Conservation (phyloP, 2,113 vertebrate species). For the Gymnarchus niloticus region DNA sequence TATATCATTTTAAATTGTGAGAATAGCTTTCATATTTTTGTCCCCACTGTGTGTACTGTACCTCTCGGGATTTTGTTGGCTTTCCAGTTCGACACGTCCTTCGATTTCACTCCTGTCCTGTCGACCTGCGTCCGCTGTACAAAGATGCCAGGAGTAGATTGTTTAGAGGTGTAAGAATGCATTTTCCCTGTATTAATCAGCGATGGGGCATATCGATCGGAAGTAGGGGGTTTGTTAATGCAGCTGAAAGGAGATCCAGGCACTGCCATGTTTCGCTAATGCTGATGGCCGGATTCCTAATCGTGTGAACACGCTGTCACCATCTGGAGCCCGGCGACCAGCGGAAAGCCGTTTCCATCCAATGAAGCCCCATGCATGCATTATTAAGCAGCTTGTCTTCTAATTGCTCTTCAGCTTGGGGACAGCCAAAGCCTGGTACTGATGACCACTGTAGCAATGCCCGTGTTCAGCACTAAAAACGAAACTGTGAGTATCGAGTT, state of each 20-base stretch:
- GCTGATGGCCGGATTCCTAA: not conserved
- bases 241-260: not conserved
- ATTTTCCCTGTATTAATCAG: not conserved
- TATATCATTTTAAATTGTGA: no score
- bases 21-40: no score
- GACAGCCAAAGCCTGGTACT: slow-evolving; percentile 81
- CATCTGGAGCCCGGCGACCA: slow-evolving; percentile 1
- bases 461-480: slow-evolving; percentile 97
- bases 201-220: not conserved
- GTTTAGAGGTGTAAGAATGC: not conserved
- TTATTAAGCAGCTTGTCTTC: slow-evolving; percentile 32
- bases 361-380: not conserved
- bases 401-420: slow-evolving; percentile 69
- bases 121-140: not conserved
- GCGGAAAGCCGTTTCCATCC: not conserved
- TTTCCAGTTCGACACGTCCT: not conserved
- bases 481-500: slow-evolving; percentile 82
- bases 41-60: no score
- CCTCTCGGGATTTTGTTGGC: no score
- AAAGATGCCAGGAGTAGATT: not conserved
- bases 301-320: not conserved
- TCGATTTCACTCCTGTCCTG: not conserved
- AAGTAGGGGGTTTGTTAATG: slow-evolving; percentile 5
- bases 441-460: slow-evolving; percentile 99
- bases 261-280: not conserved